Conservation (phyloP, 2,113 vertebrate species). For the Plecotus auritus region DNA sequence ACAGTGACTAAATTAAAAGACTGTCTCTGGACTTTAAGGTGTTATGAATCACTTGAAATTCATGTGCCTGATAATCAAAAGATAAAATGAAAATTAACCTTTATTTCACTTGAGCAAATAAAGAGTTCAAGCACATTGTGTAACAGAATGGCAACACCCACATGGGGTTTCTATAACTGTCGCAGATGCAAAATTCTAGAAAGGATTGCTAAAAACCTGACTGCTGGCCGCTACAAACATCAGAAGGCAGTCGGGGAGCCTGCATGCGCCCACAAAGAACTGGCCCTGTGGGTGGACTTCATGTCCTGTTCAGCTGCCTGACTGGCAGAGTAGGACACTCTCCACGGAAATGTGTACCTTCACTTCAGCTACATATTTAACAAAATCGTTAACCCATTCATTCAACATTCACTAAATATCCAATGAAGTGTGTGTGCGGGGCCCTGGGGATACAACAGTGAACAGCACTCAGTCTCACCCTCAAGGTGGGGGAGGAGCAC, state of each 20-base stretch:
- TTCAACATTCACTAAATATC: not conserved
- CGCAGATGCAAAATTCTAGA: slow-evolving; percentile 6
- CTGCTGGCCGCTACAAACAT: not conserved
- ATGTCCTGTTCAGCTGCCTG: not conserved
- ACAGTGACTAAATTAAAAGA: not conserved
- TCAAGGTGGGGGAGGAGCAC: not conserved
- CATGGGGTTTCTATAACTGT: not conserved
- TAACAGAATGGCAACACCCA: not conserved
- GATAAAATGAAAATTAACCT: slow-evolving; percentile 46
- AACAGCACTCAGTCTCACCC: not conserved
- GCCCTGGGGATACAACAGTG: not conserved
- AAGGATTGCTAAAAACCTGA: not conserved
- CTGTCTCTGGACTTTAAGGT: slow-evolving; percentile 48
- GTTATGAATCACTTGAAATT: slow-evolving; percentile 49
- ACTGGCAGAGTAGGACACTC: not conserved
- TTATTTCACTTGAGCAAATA: slow-evolving; percentile 40
- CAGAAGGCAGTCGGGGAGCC: not conserved
- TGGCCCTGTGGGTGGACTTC: not conserved
- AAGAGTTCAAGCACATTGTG: not conserved
- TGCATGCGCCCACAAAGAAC: not conserved
- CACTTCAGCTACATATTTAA: not conserved
- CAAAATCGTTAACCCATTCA: not conserved
- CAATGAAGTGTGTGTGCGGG: not conserved
- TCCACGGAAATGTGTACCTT: not conserved
- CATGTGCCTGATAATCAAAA: slow-evolving; percentile 26